These are phyloP conservation scores for Crocodylus rhombifer DNA, from an alignment of 2,797 vertebrate species.

Conservation along the genomic window DNA sequence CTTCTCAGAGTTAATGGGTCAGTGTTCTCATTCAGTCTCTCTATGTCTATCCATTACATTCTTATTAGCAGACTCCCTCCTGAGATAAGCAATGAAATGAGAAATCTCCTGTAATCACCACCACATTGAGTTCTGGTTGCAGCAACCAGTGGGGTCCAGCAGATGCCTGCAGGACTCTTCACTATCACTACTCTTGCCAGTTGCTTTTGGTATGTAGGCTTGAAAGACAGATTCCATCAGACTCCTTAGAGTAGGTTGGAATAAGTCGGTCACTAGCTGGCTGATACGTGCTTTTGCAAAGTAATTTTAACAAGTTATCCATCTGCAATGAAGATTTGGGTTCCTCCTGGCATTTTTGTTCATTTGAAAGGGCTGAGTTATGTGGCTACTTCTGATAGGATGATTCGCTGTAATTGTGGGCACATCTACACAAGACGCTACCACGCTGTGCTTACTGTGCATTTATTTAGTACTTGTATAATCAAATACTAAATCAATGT, in stretches of 20 bases:
- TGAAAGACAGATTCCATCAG: conserved; percentile 27
- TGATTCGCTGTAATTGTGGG: conserved; percentile 44
- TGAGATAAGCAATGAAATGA: neutral
- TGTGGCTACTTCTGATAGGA: conserved; percentile 14
- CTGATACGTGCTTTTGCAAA: neutral
- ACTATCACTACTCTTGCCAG: neutral
- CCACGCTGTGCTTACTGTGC: too few relatives aligned
- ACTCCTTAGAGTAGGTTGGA: conserved; percentile 20
- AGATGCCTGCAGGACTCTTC: neutral
- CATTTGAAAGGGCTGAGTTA: neutral
- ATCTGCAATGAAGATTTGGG: conserved; percentile 25
- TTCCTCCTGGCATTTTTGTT: conserved; percentile 52
- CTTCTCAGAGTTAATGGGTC: neutral
- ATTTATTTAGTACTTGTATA: too few relatives aligned
- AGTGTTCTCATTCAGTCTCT: neutral
- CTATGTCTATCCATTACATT: neutral
- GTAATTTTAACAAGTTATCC: conserved; percentile 39
- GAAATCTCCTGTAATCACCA: neutral
- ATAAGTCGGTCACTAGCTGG: neutral
- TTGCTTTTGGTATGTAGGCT: neutral
- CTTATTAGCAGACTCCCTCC: neutral
- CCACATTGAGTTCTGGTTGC: conserved; percentile 14
- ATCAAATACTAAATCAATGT: too few relatives aligned
- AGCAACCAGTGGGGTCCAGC: neutral
- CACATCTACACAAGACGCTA: too few relatives aligned